Evolutionary conservation across 2,888 invertebrate genomes (phyloP), one percentile per base, ranked within the genome.

Genomic region (Barypeithes pellucidus): DNA sequence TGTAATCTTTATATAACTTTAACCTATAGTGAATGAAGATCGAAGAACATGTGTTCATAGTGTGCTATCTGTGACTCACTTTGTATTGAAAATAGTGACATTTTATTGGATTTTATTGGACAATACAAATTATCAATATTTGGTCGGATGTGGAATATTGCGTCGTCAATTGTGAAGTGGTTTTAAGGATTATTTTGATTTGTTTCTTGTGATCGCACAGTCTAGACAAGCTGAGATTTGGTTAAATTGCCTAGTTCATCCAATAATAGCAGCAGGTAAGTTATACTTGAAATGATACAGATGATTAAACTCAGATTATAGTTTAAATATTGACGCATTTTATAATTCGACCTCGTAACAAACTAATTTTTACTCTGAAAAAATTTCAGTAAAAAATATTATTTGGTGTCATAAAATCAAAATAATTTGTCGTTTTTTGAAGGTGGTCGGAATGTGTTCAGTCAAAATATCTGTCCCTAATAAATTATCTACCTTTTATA

Each of bases 241-340:
- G 47, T 47, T 45, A 16, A 36, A 41, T 52, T 52, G 39, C 16
- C 14, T 36, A 18, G 39, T 54, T 66, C 1, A 52, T 18, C n/a
- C n/a, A 12, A 24, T 29, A 59, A 45, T 11, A 29, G 45, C 22
- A 59, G 5, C 59, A 67, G 67, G 67, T 67, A 59, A 67, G 67
- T 24, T 43, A 4, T 5, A 5, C n/a, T n/a, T 39, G 1, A n/a
- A 4, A 12, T 12, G n/a, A 8, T 33, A 8, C n/a, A n/a, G 33
- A 33, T 5, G 33, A 8, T 33, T 33, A n/a, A n/a, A n/a, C n/a
- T n/a, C n/a, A n/a, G n/a, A n/a, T n/a, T n/a, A n/a, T n/a, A n/a
- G n/a, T n/a, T n/a, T n/a, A n/a, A n/a, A n/a, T n/a, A n/a, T n/a
- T n/a, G n/a, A n/a, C n/a, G n/a, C n/a, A n/a, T n/a, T n/a, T n/a